Conservation (phyloP, 2,113 vertebrate species). For the Panthera leo region DNA sequence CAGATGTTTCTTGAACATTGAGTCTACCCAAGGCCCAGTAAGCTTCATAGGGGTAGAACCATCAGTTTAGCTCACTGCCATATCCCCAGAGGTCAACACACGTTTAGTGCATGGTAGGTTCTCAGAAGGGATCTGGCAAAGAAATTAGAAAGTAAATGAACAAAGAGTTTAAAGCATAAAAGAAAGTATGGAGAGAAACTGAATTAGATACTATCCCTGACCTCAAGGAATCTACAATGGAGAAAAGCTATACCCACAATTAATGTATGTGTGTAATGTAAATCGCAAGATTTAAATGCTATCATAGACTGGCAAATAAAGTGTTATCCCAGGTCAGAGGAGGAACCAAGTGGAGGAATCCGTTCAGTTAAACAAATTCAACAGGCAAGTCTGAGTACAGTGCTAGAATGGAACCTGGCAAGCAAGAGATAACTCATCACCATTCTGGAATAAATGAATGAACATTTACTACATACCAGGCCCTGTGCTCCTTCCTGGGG, state of each 20-base stretch:
- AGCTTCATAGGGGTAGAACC: neutral
- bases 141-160: neutral
- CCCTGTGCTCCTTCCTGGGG: neutral
- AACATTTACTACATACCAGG: neutral
- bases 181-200: neutral
- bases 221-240: neutral
- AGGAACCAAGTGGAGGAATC: neutral
- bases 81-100: neutral
- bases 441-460: neutral
- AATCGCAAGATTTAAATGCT: neutral
- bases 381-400: neutral
- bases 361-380: neutral
- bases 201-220: neutral
- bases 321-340: neutral
- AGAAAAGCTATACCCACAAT: neutral
- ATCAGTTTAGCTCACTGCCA: neutral
- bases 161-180: neutral
- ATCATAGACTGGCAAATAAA: neutral
- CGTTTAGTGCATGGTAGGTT: neutral
- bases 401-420: neutral
- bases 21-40: neutral
- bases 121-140: neutral
- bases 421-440: neutral
- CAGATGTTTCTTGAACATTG: neutral
- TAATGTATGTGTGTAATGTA: neutral